Base-by-base conservation (phyloP, 2,888 invertebrate genomes). In the Troglohyphantes excavatus region DNA sequence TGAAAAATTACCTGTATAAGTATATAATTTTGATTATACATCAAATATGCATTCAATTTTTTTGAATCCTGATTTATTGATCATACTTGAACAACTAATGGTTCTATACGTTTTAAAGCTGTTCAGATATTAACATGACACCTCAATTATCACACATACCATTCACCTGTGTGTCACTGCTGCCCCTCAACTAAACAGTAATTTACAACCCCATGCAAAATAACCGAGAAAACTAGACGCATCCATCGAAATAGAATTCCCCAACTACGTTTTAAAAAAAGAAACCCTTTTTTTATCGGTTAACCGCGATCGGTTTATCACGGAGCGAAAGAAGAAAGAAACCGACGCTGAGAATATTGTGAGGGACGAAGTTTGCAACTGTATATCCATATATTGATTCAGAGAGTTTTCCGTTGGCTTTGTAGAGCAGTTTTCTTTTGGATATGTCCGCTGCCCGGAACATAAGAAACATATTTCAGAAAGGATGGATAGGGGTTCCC, bases 311-410 rank as follows among this genome's bases (percentile, higher is more conserved):
- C 76, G 76, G 61, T 79, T 79, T 67, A 43, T 67, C 79, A 65
- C 43, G 43, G 33, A 61, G 26, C 21, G 43, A 72, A 53, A 23
- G 21, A 46, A 21, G 63, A 76, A 76, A 76, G 76, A 76, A 76
- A 63, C 63, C 63, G 39, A 63, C 63, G 61, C 65, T 23, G 76
- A 78, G 63, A 78, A 78, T 78, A 78, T 81, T 81, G 81, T 68
- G 81, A 70, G 83, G 9, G 17, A 39, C 72, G 29, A 81, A 83
- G 63, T 83, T 81, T 72, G 59, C 70, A 73, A 83, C 83, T 61
- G 72, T 83, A 83, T 83, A 83, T 83, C 73, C 72, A 83, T 83
- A 72, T 83, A 83, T 83, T 83, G 83, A 83, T 83, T 83, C 79
- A 27, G 43, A 21, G 70, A 83, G 72, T 63, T 83, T 83, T 73